Evolutionary conservation across 2,888 invertebrate genomes (phyloP), one percentile per base, ranked within the genome.

Genomic region (Cataglyphis cursor): DNA sequence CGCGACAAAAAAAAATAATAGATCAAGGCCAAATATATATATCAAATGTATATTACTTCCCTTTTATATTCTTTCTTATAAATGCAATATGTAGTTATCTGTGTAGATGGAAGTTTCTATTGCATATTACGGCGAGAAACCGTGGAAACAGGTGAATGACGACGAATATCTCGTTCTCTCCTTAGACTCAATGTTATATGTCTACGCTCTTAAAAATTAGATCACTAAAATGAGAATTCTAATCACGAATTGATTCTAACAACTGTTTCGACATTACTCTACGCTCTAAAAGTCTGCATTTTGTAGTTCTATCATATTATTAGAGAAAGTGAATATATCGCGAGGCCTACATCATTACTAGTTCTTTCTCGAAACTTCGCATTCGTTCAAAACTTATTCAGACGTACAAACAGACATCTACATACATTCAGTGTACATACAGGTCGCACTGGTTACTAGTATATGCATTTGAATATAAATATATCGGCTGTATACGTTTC

Each of bases 381-480:
- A 51, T n/a, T 51, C n/a, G n/a, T 51, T 51, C 78, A 72, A 83
- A 84, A 85, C 81, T 51, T 84, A 75, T 74, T 82, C 87, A 84
- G 84, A 80, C 89, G 88, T 88, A 88, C 90, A 88, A 89, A 92
- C 86, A 82, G 88, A 90, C 87, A 88, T 81, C 88, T 91, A 92
- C 89, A 89, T 92, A 76, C 38, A 92, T 87, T 86, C 90, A 85
- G 88, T 88, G 86, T 90, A 90, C 89, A 86, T 89, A 83, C 90
- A 84, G 74, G 24, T 68, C 81, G 89, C 89, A 90, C 78, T 84
- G 85, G 83, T 86, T 90, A 88, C 87, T 86, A 83, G 41, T 74
- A 75, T 90, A 90, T 89, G 86, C 86, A 88, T 90, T 87, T 89
- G 88, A 92, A 93, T 93, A 93, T 93, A 93, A 93, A 93, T 93